These are phyloP conservation scores for Seira musarum DNA, from an alignment of 2,888 invertebrate species.

Conservation along the genomic window DNA sequence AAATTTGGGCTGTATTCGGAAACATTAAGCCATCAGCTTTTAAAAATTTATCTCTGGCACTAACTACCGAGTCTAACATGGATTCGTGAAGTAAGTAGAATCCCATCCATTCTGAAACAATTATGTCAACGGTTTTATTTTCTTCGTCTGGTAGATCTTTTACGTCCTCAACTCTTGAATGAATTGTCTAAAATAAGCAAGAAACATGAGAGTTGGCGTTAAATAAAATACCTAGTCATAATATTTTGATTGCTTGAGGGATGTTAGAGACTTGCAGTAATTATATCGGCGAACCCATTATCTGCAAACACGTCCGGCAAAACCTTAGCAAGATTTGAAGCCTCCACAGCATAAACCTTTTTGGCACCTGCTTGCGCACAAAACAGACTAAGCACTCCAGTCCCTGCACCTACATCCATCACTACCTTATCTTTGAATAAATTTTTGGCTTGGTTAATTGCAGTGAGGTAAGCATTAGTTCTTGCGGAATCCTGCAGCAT, in stretches of 20 bases:
- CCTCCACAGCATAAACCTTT: conserved; percentile 89
- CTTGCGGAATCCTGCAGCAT: conserved; percentile 86
- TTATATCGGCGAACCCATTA: conserved; percentile 79
- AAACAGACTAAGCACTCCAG: conserved; percentile 90
- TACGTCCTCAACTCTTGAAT: conserved; percentile 85
- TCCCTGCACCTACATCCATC: conserved; percentile 89
- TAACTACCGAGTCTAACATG: conserved; percentile 92
- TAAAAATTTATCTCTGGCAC: conserved; percentile 86
- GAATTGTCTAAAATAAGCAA: conserved; percentile 80
- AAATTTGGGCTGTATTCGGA: conserved; percentile 82
- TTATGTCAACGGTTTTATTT: conserved; percentile 84
- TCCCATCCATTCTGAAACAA: conserved; percentile 99
- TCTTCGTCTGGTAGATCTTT: conserved; percentile 71
- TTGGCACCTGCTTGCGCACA: conserved; percentile 93
- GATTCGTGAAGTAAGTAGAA: conserved; percentile 96
- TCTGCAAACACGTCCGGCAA: conserved; percentile 80
- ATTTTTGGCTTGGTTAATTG: conserved; percentile 79
- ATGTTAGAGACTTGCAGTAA: conserved; percentile 75
- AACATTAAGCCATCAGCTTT: conserved; percentile 82
- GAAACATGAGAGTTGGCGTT: neutral
- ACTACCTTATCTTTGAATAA: conserved; percentile 85
- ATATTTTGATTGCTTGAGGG: neutral
- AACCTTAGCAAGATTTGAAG: conserved; percentile 80
- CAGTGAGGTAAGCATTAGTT: conserved; percentile 85
- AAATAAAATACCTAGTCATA: neutral